Conservation (phyloP, 1,140 invertebrate genomes). For the Callitettix versicolor region DNA sequence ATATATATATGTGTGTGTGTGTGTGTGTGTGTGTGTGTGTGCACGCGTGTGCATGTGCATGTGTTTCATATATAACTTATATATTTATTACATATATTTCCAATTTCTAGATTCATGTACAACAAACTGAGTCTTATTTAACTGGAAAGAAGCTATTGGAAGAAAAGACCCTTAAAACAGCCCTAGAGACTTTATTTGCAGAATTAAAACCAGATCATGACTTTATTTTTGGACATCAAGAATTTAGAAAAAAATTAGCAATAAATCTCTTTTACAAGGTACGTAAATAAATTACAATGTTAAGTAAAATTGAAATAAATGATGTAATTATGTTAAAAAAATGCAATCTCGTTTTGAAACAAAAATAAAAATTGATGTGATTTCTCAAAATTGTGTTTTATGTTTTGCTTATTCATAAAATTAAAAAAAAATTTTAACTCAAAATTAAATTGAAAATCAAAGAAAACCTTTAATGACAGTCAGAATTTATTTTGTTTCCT, state of each 20-base stretch:
- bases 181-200: conserved; percentile 35
- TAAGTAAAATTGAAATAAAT: not conserved
- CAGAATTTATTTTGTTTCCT: too few relatives aligned
- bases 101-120: conserved; percentile 44
- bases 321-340: not conserved
- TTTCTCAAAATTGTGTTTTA: not conserved
- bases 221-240: conserved; percentile 50
- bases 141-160: conserved; percentile 34
- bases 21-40: too few relatives aligned
- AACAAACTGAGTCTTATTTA: conserved; percentile 51
- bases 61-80: too few relatives aligned
- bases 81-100: too few relatives aligned
- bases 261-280: conserved; percentile 39
- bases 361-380: not conserved
- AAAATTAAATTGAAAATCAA: too few relatives aligned
- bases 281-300: not conserved
- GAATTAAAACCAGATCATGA: conserved; percentile 51
- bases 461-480: too few relatives aligned
- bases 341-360: not conserved
- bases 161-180: conserved; percentile 29
- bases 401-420: not conserved
- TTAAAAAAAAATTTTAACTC: too few relatives aligned
- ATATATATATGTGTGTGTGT: too few relatives aligned
- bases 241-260: conserved; percentile 45
- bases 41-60: too few relatives aligned